Percentiles rank a stretch among this genome's conserved stretches.
phyloP scores from a whole-genome alignment of 2,888 invertebrate genomes.

The Odontothrips loti region DNA sequence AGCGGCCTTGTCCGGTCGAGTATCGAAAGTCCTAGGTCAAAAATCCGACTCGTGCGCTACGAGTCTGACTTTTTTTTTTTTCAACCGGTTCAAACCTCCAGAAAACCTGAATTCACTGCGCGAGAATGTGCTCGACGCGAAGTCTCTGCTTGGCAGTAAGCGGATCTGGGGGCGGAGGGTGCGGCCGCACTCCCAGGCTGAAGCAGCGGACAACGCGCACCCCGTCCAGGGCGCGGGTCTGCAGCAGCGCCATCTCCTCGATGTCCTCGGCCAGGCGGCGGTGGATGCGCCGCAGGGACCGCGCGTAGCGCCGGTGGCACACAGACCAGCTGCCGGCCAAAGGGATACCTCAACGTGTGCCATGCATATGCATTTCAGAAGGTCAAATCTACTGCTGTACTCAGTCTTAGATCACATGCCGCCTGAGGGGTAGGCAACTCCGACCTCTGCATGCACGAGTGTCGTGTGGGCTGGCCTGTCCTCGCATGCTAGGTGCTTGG shows the following conservation, averaged over 20 bases:
- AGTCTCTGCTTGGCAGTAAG: background rate
- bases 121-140: background rate
- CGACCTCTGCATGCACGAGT: too few species aligned
- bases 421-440: too few species aligned
- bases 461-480: too few species aligned
- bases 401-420: too few species aligned
- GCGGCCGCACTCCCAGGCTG: background rate
- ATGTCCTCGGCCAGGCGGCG: conserved; percentile 22
- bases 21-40: too few species aligned
- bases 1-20: too few species aligned
- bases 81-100: too few species aligned
- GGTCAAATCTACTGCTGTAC: too few species aligned
- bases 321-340: background rate
- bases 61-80: too few species aligned
- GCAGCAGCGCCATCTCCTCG: conserved; percentile 27
- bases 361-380: background rate
- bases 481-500: too few species aligned
- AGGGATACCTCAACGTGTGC: too few species aligned
- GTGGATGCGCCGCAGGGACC: background rate
- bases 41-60: too few species aligned
- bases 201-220: conserved; percentile 30
- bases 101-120: background rate
- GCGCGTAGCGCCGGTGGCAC: background rate
- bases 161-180: background rate
- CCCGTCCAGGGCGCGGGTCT: conserved; percentile 29